Conservation (phyloP, 2,113 vertebrate species). For the Coreoperca whiteheadi region DNA sequence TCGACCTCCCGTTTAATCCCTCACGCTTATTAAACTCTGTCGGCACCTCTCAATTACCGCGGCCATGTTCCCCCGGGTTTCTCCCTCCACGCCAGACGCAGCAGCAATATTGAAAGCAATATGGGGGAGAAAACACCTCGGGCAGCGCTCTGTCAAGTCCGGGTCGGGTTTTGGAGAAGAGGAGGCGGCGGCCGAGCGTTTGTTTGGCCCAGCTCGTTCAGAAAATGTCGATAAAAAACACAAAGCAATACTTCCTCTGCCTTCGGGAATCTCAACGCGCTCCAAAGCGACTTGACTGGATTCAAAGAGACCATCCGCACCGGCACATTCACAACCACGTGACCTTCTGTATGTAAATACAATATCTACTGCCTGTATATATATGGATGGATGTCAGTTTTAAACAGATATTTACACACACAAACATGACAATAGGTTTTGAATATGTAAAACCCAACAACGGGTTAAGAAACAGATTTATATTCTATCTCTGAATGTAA, state of each 20-base stretch:
- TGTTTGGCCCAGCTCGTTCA: neutral
- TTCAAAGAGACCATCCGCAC: conserved; percentile 19
- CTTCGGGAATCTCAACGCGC: conserved; percentile 24
- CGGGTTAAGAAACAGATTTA: conserved; percentile 36
- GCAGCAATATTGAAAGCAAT: conserved; percentile 66
- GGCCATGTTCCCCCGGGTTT: neutral
- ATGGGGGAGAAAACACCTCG: conserved; percentile 38
- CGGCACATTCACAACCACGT: conserved; percentile 18
- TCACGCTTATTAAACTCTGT: conserved; percentile 44
- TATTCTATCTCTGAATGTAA: conserved; percentile 64
- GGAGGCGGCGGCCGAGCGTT: neutral
- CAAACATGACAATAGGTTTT: conserved; percentile 58
- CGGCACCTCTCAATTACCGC: conserved; percentile 23
- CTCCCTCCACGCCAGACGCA: conserved; percentile 6
- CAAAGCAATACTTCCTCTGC: conserved; percentile 65
- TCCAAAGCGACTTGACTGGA: conserved; percentile 2
- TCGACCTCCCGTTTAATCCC: conserved; percentile 21
- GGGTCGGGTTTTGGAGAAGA: neutral
- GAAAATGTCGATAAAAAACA: conserved; percentile 55
- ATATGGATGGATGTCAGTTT: conserved; percentile 58
- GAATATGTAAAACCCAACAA: conserved; percentile 43
- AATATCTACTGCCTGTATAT: conserved; percentile 48
- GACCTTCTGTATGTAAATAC: conserved; percentile 38
- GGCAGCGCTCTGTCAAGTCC: conserved; percentile 7
- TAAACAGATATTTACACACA: conserved; percentile 23